Evolutionary conservation across 2,113 vertebrate species (phyloP).

Genomic region (Tinamus guttatus): DNA sequence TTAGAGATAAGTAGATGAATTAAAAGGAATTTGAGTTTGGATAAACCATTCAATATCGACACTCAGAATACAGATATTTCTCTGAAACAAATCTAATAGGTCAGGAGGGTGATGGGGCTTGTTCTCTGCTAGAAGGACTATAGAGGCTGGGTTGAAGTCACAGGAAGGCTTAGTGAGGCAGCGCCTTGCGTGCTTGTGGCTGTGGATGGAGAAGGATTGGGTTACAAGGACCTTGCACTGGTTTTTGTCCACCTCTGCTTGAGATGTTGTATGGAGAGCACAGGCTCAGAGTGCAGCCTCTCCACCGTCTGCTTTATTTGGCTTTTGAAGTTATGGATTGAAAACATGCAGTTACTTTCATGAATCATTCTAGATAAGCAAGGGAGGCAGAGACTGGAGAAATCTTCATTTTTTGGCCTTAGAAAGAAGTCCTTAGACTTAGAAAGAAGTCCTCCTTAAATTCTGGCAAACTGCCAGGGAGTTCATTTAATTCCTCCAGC

Average conservation of each 20-base stretch:
- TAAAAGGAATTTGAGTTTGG: neutral
- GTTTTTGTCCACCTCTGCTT: neutral
- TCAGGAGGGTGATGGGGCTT: neutral
- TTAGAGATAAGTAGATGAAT: neutral
- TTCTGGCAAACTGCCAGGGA: neutral
- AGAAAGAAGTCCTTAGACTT: neutral
- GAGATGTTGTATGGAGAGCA: neutral
- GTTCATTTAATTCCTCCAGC: neutral
- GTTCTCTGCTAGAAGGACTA: neutral
- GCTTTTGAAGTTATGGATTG: neutral
- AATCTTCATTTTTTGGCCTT: neutral
- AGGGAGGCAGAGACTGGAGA: neutral
- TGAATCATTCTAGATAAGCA: neutral
- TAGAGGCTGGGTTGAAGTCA: neutral
- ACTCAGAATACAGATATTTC: neutral
- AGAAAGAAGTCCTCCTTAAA: neutral
- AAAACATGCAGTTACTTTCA: neutral
- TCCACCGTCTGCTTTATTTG: neutral
- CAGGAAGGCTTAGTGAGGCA: neutral
- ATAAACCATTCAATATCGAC: neutral
- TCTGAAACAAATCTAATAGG: neutral
- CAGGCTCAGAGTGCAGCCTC: accelerated
- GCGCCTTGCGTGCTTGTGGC: accelerated
- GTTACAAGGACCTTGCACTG: neutral
- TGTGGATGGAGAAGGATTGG: neutral